Evolutionary conservation across 2,113 vertebrate genomes (phyloP).

Genomic region (Morphnarchus princeps): DNA sequence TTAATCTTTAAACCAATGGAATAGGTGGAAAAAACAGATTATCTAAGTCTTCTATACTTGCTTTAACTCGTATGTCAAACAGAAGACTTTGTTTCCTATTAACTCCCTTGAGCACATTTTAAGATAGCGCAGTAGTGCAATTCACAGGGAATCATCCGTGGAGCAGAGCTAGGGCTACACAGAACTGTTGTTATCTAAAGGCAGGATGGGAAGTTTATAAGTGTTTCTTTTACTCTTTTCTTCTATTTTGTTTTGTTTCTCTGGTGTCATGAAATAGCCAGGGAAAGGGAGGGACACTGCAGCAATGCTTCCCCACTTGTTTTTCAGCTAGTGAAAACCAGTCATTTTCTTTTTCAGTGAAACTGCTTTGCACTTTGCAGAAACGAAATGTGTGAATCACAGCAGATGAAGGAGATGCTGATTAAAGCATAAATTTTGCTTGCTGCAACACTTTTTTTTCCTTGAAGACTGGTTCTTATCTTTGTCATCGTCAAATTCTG

Average conservation of each 20-base stretch:
- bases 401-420: conserved; percentile 21
- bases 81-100: not conserved
- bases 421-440: conserved; percentile 42
- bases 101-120: not conserved
- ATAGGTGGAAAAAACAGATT: not conserved
- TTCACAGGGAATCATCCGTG: not conserved
- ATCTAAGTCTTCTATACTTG: not conserved
- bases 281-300: not conserved
- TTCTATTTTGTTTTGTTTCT: not conserved
- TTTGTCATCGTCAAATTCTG: conserved; percentile 7
- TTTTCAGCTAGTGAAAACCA: not conserved
- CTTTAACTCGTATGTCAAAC: not conserved
- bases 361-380: not conserved
- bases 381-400: conserved; percentile 8
- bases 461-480: not conserved
- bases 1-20: not conserved
- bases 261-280: not conserved
- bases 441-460: not conserved
- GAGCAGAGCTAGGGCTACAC: not conserved
- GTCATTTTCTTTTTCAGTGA: not conserved
- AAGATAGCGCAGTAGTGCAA: not conserved
- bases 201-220: not conserved
- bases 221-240: not conserved
- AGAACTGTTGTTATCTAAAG: not conserved
- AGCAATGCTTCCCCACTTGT: not conserved